Evolutionary conservation across 2,888 invertebrate species (phyloP).

Genomic region (Trachelus stipa): DNA sequence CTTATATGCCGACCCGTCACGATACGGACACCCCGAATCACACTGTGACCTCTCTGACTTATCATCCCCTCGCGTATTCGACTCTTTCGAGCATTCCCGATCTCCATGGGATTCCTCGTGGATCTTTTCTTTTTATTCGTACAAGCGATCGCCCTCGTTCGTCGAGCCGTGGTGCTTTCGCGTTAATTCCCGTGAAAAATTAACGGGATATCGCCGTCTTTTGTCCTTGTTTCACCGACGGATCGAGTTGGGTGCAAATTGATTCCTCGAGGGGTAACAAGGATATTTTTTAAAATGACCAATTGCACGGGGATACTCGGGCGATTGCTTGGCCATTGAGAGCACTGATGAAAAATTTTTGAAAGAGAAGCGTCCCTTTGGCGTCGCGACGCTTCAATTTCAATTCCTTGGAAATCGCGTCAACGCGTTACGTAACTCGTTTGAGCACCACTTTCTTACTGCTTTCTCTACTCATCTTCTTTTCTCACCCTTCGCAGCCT

Average conservation of each 20-base stretch:
- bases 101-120: neutral
- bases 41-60: conserved; percentile 3
- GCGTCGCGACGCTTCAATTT: neutral
- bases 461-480: neutral
- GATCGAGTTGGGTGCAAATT: neutral
- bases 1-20: neutral
- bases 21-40: conserved; percentile 8
- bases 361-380: neutral
- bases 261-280: neutral
- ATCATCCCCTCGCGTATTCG: neutral
- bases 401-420: neutral
- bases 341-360: neutral
- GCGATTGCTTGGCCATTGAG: neutral
- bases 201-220: neutral
- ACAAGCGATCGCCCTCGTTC: neutral
- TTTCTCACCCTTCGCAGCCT: neutral
- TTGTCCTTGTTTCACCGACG: neutral
- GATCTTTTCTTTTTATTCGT: neutral
- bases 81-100: neutral
- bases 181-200: neutral
- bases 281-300: neutral
- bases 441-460: neutral
- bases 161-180: neutral
- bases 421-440: neutral
- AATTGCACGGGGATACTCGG: neutral